Conservation (phyloP, 2,113 vertebrate genomes). For the Triplophysa dalaica region DNA sequence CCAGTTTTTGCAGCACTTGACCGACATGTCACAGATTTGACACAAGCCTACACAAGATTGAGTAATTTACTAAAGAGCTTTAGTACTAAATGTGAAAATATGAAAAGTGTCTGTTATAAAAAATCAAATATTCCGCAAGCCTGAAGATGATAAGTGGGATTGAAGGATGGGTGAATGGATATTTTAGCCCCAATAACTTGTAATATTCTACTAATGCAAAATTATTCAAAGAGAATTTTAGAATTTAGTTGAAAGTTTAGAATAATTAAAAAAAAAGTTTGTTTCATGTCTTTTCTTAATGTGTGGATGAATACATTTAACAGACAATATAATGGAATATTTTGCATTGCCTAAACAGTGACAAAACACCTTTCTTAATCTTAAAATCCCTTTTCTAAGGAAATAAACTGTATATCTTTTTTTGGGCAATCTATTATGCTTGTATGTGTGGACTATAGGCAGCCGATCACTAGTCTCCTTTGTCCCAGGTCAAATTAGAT, state of each 20-base stretch:
- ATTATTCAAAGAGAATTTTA: no score
- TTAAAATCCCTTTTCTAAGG: background rate
- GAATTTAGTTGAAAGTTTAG: no score
- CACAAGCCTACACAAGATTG: background rate
- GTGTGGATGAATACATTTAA: background rate
- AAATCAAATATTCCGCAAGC: background rate
- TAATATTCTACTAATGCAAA: no score
- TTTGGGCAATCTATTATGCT: background rate
- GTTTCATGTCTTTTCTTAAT: background rate
- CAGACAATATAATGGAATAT: background rate
- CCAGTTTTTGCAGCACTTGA: background rate
- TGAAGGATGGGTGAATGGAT: no score
- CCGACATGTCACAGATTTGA: background rate
- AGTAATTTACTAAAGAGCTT: background rate
- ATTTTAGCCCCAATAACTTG: no score
- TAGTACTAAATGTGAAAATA: background rate
- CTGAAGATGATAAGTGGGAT: no score
- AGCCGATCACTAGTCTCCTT: conserved; percentile 37
- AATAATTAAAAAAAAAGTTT: no score
- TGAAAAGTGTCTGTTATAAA: no score
- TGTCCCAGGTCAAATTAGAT: conserved; percentile 48
- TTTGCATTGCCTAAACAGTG: no score
- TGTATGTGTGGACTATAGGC: background rate
- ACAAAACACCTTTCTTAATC: no score
- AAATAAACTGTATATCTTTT: no score